Percentiles rank a stretch among this genome's conserved stretches.
Evolutionary conservation across 2,113 vertebrate species (phyloP).

Genomic region (Callipepla californica): DNA sequence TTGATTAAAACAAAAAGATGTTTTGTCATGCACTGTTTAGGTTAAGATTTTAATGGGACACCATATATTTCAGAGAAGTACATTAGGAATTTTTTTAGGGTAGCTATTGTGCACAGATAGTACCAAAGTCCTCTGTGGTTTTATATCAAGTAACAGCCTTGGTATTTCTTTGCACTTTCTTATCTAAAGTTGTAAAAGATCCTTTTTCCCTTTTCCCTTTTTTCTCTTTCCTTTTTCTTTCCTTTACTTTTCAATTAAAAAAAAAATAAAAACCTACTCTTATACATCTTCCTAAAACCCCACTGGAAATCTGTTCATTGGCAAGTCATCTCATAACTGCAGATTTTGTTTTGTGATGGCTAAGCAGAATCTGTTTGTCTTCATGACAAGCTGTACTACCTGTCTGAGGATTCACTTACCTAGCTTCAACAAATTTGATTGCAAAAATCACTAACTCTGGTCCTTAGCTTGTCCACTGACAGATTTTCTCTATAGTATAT

Average conservation of each 20-base stretch:
- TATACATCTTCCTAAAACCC: background rate
- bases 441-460: background rate
- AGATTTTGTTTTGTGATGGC: background rate
- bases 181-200: background rate
- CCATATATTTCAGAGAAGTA: background rate
- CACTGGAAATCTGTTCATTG: background rate
- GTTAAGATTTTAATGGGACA: background rate
- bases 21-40: background rate
- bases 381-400: background rate
- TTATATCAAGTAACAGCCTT: background rate
- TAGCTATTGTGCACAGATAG: background rate
- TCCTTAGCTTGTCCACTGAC: background rate
- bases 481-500: background rate
- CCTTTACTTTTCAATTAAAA: too few species aligned
- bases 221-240: too few species aligned
- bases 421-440: background rate
- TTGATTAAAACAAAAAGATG: background rate
- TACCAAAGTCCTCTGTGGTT: background rate
- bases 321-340: background rate
- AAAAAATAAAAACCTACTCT: background rate
- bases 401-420: background rate
- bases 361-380: background rate
- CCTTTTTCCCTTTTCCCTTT: background rate
- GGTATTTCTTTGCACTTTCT: background rate
- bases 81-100: background rate